Evolutionary conservation across 2,113 vertebrate species (phyloP), one percentile per base, ranked within the genome.

Genomic region (Nansenia antarctica): DNA sequence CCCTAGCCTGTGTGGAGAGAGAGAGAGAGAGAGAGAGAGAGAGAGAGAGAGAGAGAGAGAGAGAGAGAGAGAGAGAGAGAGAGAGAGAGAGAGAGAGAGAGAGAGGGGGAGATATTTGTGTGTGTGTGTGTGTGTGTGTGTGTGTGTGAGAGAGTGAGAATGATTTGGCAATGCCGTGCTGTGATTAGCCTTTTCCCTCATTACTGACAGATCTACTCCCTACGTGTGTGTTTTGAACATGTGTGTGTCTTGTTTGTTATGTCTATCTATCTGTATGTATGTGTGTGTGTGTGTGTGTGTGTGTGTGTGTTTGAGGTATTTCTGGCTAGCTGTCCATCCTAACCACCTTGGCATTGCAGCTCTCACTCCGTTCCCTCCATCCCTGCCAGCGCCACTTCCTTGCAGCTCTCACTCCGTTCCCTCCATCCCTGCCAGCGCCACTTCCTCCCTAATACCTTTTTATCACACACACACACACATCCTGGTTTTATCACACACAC

Each of bases 1-100:
- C 57, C 62, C 70, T 67, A 60, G 63, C 75, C 77, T 73, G 70
- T 62, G 37, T 60, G 49, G 52, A n/a, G n/a, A n/a, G n/a, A n/a
- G n/a, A n/a, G n/a, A n/a, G n/a, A n/a, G n/a, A n/a, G n/a, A n/a
- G n/a, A n/a, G n/a, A n/a, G n/a, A n/a, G n/a, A n/a, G n/a, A n/a
- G n/a, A n/a, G n/a, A n/a, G n/a, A n/a, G n/a, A n/a, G n/a, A n/a
- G n/a, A n/a, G n/a, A n/a, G n/a, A n/a, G n/a, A n/a, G n/a, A n/a
- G n/a, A n/a, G n/a, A n/a, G n/a, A n/a, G n/a, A n/a, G n/a, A n/a
- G n/a, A n/a, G n/a, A n/a, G n/a, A n/a, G n/a, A n/a, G n/a, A n/a
- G n/a, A n/a, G n/a, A n/a, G n/a, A n/a, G n/a, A n/a, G n/a, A n/a
- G n/a, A n/a, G n/a, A n/a, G n/a, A n/a, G n/a, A n/a, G n/a, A n/a